Percentiles rank a stretch among this genome's conserved stretches.
Conservation (phyloP, 1,140 invertebrate species). For the Listronotus oregonensis region DNA sequence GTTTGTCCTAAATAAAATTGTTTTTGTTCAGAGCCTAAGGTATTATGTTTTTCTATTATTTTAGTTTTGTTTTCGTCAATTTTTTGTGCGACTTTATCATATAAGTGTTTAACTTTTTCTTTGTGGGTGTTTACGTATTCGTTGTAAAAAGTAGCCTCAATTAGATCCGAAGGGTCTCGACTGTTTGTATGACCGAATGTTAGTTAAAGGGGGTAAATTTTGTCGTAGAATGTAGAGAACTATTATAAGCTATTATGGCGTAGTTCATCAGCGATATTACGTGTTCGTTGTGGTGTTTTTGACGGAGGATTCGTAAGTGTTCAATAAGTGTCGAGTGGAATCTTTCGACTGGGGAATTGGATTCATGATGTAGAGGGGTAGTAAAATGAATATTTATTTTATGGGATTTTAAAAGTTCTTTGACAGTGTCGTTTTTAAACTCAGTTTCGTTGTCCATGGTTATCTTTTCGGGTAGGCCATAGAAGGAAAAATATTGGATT, state of each 20-base stretch:
- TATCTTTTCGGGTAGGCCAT: conserved; percentile 34
- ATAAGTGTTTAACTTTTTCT: conserved; percentile 12
- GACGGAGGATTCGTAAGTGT: conserved; percentile 44
- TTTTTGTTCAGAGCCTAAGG: conserved; percentile 4
- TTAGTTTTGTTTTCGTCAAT: conserved; percentile 6
- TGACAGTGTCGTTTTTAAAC: too few relatives aligned
- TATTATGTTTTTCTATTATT: conserved; percentile 1
- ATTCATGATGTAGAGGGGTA: too few relatives aligned
- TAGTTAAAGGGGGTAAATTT: conserved; percentile 27
- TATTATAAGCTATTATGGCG: conserved; percentile 21
- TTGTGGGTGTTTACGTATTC: too few relatives aligned
- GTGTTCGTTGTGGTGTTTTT: conserved; percentile 49
- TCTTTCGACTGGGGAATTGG: too few relatives aligned
- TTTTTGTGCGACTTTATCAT: conserved; percentile 14
- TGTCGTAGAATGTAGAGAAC: conserved; percentile 21
- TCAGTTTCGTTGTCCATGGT: conserved; percentile 39
- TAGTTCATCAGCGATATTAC: conserved; percentile 33
- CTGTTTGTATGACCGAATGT: conserved; percentile 17
- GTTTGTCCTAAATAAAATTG: too few relatives aligned
- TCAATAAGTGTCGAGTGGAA: too few relatives aligned
- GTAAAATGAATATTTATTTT: too few relatives aligned
- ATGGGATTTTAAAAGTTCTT: too few relatives aligned
- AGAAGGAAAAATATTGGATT: conserved; percentile 35
- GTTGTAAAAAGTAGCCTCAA: conserved; percentile 1
- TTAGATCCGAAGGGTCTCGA: conserved; percentile 13